Evolutionary conservation across 2,888 invertebrate genomes (phyloP), one percentile per base, ranked within the genome.

Genomic region (Stictocephala bisonia): DNA sequence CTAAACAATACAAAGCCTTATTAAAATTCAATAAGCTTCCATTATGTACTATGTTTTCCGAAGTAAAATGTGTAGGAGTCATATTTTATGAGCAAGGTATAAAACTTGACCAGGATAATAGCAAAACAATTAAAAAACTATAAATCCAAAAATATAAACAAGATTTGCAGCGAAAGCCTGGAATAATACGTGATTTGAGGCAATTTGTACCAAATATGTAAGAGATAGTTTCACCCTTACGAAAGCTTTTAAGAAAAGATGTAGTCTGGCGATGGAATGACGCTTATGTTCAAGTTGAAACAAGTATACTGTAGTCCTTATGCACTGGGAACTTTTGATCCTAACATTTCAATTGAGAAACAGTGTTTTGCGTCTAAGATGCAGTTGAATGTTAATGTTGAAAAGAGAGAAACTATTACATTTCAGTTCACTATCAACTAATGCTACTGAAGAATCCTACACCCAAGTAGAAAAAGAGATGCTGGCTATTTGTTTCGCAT

Each of bases 401-500:
- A 83, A 84, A 73, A 74, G 81, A 22, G 80, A 77, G 0, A 73
- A 78, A 35, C 81, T 81, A 20, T 77, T 83, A 11, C 80, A 80
- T 13, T 83, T 79, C 77, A 81, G 81, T 2, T 83, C 82, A 31
- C 53, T 81, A 75, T 80, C 78, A 18, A 70, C 82, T 15, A 80
- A 76, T 11, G 44, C 73, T 40, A 77, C 79, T 40, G 81, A 83
- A 70, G 77, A 80, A 73, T 82, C 79, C 31, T 82, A 81, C 76
- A 78, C 82, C 2, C 83, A 84, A 78, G 83, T 84, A 6, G 83
- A 84, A 77, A 83, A 83, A 73, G 82, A 84, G 74, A 69, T 81
- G 1, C 75, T 83, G 41, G 82, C 82, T 22, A 80, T 82, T 13
- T 79, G 79, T 3, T n/a, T 82, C 80, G 75, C 80, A 81, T 2